These are phyloP conservation scores for Drosophila sp. DNA, from an alignment of 1,140 invertebrate genomes.

Conservation along the genomic window DNA sequence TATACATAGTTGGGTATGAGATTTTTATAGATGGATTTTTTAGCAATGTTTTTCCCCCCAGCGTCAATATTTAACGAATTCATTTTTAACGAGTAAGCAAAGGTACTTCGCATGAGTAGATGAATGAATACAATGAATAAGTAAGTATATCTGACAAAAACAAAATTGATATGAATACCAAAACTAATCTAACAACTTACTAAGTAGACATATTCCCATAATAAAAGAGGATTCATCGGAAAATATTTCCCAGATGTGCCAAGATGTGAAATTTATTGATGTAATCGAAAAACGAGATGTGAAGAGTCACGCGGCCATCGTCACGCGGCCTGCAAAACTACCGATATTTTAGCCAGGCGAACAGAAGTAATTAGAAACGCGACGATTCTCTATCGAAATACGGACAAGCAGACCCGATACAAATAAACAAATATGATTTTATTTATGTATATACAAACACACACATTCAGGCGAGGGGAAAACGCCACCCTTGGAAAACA, in stretches of 20 bases:
- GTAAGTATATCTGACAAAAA: too few relatives aligned
- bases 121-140: too few relatives aligned
- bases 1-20: too few relatives aligned
- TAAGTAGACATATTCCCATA: not conserved
- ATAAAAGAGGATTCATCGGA: not conserved
- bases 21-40: too few relatives aligned
- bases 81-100: not conserved
- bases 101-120: not conserved
- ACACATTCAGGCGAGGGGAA: not conserved
- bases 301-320: constrained; percentile 52
- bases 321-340: constrained; percentile 75
- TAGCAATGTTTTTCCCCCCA: too few relatives aligned
- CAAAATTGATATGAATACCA: not conserved
- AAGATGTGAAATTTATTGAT: not conserved
- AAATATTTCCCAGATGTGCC: not conserved
- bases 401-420: constrained; percentile 42
- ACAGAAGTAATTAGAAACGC: constrained; percentile 35
- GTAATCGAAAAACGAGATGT: constrained; percentile 7
- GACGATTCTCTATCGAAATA: constrained; percentile 61
- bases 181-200: not conserved
- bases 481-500: not conserved
- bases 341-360: constrained; percentile 79
- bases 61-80: too few relatives aligned
- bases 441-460: not conserved
- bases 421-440: constrained; percentile 4